Conservation (phyloP, 2,113 vertebrate species). For the Trinectes maculatus region DNA sequence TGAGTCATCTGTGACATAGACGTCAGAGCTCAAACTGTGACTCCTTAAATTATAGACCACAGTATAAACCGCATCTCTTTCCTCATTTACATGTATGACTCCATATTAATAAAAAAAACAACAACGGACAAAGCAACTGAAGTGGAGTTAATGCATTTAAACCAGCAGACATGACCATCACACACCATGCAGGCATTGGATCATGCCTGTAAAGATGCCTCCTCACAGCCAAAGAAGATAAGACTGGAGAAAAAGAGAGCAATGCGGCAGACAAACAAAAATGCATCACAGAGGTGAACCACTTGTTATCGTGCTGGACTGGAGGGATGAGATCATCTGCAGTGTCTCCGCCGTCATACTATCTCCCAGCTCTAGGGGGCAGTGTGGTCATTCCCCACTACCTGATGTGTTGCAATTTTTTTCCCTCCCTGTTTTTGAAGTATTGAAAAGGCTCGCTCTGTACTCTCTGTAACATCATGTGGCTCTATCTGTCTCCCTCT, state of each 20-base stretch:
- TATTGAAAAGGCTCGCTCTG: conserved; percentile 45
- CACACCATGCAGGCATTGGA: too few species aligned
- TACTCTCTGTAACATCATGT: conserved; percentile 51
- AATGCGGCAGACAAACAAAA: background rate
- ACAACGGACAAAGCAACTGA: too few species aligned
- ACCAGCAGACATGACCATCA: background rate
- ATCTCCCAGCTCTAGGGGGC: conserved; percentile 40
- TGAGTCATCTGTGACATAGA: too few species aligned
- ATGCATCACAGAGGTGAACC: conserved; percentile 5
- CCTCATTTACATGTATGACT: too few species aligned
- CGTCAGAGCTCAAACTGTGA: too few species aligned
- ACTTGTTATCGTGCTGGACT: conserved; percentile 18
- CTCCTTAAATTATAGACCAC: too few species aligned
- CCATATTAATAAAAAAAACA: too few species aligned
- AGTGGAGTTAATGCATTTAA: too few species aligned
- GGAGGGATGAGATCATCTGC: conserved; percentile 39
- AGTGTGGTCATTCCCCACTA: conserved; percentile 45
- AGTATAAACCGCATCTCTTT: too few species aligned
- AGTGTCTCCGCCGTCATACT: background rate
- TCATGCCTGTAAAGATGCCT: conserved; percentile 6
- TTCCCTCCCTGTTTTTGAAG: conserved; percentile 19
- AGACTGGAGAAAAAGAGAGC: background rate
- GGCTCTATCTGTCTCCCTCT: conserved; percentile 47
- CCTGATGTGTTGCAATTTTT: background rate
- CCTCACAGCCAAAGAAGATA: background rate